Percentiles rank a stretch among this genome's conserved stretches.
phyloP scores from a whole-genome alignment of 2,888 invertebrate genomes.

The Piscicola geometra region DNA sequence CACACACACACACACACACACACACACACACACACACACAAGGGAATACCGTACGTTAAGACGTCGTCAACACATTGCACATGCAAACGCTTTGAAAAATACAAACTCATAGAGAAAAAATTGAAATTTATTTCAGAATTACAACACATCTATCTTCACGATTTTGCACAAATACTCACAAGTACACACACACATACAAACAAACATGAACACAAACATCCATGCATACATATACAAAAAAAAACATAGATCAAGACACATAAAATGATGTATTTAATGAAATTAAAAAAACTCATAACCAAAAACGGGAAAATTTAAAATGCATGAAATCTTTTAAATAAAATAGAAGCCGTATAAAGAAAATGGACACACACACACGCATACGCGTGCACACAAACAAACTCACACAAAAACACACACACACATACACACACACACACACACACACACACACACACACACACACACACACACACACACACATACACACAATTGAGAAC shows the following conservation, averaged over 20 bases:
- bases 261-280: background rate
- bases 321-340: background rate
- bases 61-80: conserved; percentile 2
- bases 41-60: background rate
- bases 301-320: background rate
- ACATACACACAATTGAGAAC: no score
- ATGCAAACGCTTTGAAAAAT: no score
- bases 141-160: no score
- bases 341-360: background rate
- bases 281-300: background rate
- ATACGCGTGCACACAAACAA: background rate
- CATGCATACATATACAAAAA: no score
- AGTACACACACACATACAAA: no score
- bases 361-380: background rate
- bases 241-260: background rate
- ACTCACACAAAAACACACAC: conserved; percentile 21
- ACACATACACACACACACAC: conserved; percentile 23
- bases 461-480: conserved; percentile 14
- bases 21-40: conserved; percentile 16
- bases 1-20: conserved; percentile 6
- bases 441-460: conserved; percentile 25
- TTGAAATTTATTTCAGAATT: no score
- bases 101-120: no score
- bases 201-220: no score
- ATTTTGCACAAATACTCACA: no score